phyloP scores from a whole-genome alignment of 1,140 invertebrate genomes.

The Orchesella cincta region DNA sequence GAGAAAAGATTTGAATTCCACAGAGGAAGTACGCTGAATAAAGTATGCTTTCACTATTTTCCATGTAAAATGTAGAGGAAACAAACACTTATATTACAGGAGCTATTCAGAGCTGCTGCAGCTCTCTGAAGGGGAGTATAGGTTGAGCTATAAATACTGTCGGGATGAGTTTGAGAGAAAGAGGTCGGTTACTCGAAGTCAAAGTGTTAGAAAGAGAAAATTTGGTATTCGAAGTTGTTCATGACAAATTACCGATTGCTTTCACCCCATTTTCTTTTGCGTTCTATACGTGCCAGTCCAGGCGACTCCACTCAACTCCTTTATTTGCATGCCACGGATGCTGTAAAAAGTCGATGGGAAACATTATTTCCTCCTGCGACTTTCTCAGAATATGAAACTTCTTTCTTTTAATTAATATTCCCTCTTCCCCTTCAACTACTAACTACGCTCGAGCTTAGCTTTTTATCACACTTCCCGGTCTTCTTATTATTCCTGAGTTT shows the following conservation, averaged over 20 bases:
- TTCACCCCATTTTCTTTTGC: constrained; percentile 23
- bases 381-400: constrained; percentile 1
- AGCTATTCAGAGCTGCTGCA: no score
- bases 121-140: no score
- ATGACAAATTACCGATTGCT: constrained; percentile 27
- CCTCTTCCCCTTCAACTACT: constrained; percentile 11
- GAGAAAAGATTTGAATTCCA: no score
- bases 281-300: background rate
- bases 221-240: constrained; percentile 27
- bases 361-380: constrained; percentile 49
- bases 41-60: no score
- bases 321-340: constrained; percentile 22
- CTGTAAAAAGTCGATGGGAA: constrained; percentile 40
- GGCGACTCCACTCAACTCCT: background rate
- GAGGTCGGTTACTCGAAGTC: constrained; percentile 2
- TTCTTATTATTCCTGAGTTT: constrained; percentile 6
- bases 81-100: no score
- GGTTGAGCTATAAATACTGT: background rate
- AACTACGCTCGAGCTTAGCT: constrained; percentile 19
- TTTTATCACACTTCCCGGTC: background rate
- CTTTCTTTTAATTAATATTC: constrained; percentile 23
- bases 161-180: constrained; percentile 10
- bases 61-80: no score
- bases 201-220: constrained; percentile 24
- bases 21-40: no score